Evolutionary conservation across 2,888 invertebrate species (phyloP).

Genomic region (Dicycla oo): DNA sequence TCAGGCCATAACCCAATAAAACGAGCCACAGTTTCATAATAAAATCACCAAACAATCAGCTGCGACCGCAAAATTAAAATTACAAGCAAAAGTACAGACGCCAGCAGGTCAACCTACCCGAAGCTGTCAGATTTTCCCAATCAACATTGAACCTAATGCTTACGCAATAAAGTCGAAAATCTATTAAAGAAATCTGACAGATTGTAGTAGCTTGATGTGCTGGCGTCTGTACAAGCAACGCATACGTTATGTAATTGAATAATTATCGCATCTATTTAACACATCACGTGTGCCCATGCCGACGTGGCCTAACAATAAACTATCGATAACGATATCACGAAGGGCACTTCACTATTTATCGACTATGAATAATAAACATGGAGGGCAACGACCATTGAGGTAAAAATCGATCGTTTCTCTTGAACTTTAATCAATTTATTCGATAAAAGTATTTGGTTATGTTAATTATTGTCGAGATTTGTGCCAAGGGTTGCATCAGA

Average conservation of each 20-base stretch:
- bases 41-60: constrained; percentile 34
- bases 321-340: constrained; percentile 59
- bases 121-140: no score
- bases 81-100: no score
- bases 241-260: constrained; percentile 38
- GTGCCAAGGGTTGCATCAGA: constrained; percentile 55
- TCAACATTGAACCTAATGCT: no score
- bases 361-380: constrained; percentile 55
- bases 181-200: no score
- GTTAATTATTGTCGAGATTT: constrained; percentile 33
- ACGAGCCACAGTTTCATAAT: constrained; percentile 9
- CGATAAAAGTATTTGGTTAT: constrained; percentile 27
- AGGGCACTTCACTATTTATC: constrained; percentile 55
- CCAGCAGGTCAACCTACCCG: no score
- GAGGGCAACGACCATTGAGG: constrained; percentile 62
- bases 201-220: no score
- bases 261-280: constrained; percentile 53
- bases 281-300: constrained; percentile 31
- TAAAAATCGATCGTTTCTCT: constrained; percentile 59
- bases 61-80: constrained; percentile 19
- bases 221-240: neutral
- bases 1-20: constrained; percentile 38
- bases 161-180: no score
- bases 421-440: constrained; percentile 51
- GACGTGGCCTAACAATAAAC: constrained; percentile 54